phyloP scores from a whole-genome alignment of 2,888 invertebrate species.

The Melangyna quadrimaculata region DNA sequence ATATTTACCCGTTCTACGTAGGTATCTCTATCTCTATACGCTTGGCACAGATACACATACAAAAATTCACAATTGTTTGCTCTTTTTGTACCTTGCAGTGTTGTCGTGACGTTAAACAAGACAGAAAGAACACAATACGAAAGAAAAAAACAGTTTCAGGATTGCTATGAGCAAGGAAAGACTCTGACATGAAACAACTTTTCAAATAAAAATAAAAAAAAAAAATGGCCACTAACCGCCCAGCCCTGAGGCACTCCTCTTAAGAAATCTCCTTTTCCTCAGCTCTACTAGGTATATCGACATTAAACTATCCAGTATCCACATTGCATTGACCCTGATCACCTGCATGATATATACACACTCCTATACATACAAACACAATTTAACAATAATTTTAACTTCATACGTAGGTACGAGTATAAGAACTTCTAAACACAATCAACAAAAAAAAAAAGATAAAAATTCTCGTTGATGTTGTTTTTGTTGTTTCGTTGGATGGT shows the following conservation, averaged over 20 bases:
- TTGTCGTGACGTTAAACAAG: neutral
- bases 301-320: neutral
- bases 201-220: neutral
- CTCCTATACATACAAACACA: neutral
- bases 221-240: slow-evolving; percentile 46
- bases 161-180: neutral
- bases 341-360: slow-evolving; percentile 57
- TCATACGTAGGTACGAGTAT: neutral
- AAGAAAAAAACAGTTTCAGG: neutral
- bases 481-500: neutral
- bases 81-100: neutral
- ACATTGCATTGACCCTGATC: slow-evolving; percentile 68
- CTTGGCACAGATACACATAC: slow-evolving; percentile 25
- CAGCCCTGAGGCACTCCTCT: slow-evolving; percentile 43
- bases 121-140: too few relatives aligned
- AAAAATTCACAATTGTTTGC: neutral
- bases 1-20: slow-evolving; percentile 50
- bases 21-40: neutral
- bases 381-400: neutral
- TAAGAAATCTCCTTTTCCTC: neutral
- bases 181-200: slow-evolving; percentile 15
- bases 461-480: neutral
- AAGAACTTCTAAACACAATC: neutral
- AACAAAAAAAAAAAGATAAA: neutral
- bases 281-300: neutral